These are phyloP conservation scores for Canis aureus DNA, from an alignment of 2,113 vertebrate species.

Conservation along the genomic window DNA sequence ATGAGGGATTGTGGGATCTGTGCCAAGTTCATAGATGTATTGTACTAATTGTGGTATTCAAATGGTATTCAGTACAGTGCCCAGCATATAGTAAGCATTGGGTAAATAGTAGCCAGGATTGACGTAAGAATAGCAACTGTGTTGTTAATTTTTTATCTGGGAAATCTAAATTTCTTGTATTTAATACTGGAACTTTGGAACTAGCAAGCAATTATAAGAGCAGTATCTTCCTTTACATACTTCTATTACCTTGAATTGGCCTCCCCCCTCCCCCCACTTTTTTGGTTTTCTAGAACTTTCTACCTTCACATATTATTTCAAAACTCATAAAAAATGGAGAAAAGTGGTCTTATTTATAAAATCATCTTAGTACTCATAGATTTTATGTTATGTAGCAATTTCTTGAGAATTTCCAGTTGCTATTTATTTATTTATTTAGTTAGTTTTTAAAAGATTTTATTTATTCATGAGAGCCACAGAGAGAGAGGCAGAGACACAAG, in stretches of 20 bases:
- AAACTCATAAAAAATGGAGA: neutral
- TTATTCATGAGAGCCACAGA: too few relatives aligned
- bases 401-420: neutral
- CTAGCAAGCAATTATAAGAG: neutral
- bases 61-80: neutral
- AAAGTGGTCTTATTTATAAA: neutral
- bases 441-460: too few relatives aligned
- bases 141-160: neutral
- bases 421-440: too few relatives aligned
- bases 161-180: constrained; percentile 5
- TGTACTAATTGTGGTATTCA: neutral
- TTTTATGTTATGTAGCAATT: neutral
- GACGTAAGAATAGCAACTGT: neutral
- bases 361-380: neutral
- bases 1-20: neutral
- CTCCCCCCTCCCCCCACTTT: too few relatives aligned
- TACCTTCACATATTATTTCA: constrained; percentile 17
- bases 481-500: too few relatives aligned
- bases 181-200: neutral
- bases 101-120: neutral
- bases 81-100: neutral
- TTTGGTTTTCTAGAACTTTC: neutral
- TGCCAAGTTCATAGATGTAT: neutral
- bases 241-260: constrained; percentile 18
- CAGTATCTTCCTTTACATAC: neutral